Evolutionary conservation across 1,140 invertebrate species (phyloP).

Genomic region (Ceratina japonica): DNA sequence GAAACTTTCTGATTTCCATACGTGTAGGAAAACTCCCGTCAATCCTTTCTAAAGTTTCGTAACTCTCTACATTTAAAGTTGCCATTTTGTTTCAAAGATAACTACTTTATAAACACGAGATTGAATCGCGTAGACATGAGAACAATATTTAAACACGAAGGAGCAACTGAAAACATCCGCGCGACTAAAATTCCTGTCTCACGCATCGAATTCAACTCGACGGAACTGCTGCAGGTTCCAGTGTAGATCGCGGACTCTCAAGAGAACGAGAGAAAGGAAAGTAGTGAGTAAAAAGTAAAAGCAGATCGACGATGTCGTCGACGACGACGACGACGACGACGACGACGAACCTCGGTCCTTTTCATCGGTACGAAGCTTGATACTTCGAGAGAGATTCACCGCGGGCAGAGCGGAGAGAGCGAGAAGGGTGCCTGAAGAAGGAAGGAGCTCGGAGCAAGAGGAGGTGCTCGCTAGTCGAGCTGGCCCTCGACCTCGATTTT

Average conservation of each 20-base stretch:
- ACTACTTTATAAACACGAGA: too few relatives aligned
- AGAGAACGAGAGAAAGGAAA: neutral
- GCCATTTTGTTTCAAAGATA: too few relatives aligned
- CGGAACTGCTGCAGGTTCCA: too few relatives aligned
- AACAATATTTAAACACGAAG: too few relatives aligned
- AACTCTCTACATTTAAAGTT: too few relatives aligned
- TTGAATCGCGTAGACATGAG: too few relatives aligned
- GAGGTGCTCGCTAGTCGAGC: slow-evolving; percentile 18
- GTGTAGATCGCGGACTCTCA: neutral
- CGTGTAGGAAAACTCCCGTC: neutral
- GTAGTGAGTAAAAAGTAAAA: slow-evolving; percentile 23
- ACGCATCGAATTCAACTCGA: too few relatives aligned
- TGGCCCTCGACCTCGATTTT: slow-evolving; percentile 62
- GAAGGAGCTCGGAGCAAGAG: neutral
- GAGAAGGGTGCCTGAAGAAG: slow-evolving; percentile 2
- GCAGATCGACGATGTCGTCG: slow-evolving; percentile 27
- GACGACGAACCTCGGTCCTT: slow-evolving; percentile 23
- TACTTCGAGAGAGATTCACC: slow-evolving; percentile 49
- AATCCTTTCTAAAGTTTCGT: neutral
- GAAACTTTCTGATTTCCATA: neutral
- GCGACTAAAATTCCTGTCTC: too few relatives aligned
- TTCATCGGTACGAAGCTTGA: slow-evolving; percentile 38
- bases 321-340: slow-evolving; percentile 14
- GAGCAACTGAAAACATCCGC: too few relatives aligned
- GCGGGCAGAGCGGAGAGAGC: slow-evolving; percentile 5